phyloP scores from a whole-genome alignment of 2,888 invertebrate genomes.

The Busseola fusca region DNA sequence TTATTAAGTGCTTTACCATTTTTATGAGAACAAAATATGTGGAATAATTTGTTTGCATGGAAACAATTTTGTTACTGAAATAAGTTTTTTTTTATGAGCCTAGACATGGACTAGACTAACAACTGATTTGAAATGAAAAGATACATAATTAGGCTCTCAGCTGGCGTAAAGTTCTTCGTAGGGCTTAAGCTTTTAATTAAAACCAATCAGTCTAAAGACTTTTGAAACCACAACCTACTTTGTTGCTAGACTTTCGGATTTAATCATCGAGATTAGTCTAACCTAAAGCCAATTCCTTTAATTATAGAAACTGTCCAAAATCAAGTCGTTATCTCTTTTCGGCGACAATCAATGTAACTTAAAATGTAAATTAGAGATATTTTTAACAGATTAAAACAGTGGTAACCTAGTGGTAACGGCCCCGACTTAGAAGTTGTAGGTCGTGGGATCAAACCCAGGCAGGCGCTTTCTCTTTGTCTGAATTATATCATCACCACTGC shows the following conservation, averaged over 20 bases:
- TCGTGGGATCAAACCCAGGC: too few species aligned
- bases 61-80: background rate
- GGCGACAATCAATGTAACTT: background rate
- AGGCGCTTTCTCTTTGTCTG: too few species aligned
- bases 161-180: too few species aligned
- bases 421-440: too few species aligned
- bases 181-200: slow-evolving; percentile 7
- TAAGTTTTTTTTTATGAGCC: background rate
- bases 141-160: background rate
- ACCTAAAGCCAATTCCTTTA: too few species aligned
- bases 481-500: too few species aligned
- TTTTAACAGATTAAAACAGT: background rate
- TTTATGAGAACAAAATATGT: slow-evolving; percentile 16
- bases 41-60: background rate
- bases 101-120: background rate
- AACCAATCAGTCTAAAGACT: background rate
- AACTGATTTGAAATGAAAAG: background rate
- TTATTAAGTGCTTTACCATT: slow-evolving; percentile 33
- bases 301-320: background rate
- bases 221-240: background rate
- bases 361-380: background rate
- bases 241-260: background rate
- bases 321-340: background rate
- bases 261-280: background rate
- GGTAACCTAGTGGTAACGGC: too few species aligned